phyloP scores from a whole-genome alignment of 2,113 vertebrate species.

The Seriola aureovittata region DNA sequence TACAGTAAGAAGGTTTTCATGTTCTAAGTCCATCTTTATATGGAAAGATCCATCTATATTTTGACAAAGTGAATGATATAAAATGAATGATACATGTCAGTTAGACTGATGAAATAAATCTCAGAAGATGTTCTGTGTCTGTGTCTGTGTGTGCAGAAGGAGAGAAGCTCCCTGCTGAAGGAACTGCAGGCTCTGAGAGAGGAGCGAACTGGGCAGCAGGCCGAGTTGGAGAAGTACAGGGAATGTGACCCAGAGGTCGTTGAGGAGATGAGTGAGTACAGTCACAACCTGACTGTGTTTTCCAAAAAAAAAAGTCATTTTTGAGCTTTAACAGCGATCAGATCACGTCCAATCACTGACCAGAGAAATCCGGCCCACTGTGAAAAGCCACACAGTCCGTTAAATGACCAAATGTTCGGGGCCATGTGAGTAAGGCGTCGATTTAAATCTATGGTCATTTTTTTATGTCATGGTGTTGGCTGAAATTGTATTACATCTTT shows the following conservation, averaged over 20 bases:
- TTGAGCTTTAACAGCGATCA: neutral
- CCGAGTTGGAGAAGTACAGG: constrained; percentile 91
- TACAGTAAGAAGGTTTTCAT: constrained; percentile 85
- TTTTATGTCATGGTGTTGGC: neutral
- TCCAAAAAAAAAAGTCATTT: neutral
- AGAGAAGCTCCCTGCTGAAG: constrained; percentile 85
- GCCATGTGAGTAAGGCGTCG: neutral
- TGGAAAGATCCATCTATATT: neutral
- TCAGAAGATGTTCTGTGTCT: neutral
- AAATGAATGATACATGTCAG: neutral
- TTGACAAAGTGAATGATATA: neutral
- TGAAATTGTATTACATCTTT: neutral
- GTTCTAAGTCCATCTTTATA: neutral
- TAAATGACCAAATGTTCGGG: neutral
- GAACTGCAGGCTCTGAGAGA: constrained; percentile 87
- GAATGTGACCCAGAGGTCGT: constrained; percentile 95
- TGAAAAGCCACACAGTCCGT: neutral
- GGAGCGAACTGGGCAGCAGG: constrained; percentile 84
- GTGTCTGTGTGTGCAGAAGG: constrained; percentile 82
- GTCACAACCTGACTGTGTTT: neutral
- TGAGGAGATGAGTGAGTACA: constrained; percentile 94
- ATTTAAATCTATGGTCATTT: neutral
- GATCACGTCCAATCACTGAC: neutral
- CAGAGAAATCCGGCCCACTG: neutral
- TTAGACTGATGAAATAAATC: neutral